A percentile compares a stretch with the other conserved stretches of the same genome.
Evolutionary conservation across 2,797 vertebrate species (phyloP).

Genomic region (Cynopterus sphinx): DNA sequence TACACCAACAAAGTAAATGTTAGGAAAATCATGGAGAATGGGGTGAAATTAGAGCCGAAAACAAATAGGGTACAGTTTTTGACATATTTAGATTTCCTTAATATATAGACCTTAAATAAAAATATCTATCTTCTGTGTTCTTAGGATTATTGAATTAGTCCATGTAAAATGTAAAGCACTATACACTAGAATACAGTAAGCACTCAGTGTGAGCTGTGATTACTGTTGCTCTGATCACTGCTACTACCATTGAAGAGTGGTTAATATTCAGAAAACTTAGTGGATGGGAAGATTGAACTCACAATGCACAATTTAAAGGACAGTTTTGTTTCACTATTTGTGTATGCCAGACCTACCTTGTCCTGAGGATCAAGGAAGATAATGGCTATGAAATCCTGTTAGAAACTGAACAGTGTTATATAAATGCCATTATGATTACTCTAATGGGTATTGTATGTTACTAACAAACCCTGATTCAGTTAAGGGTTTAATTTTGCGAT

Average conservation of each 20-base stretch:
- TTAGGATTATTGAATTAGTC: not conserved
- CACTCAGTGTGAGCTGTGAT: not conserved
- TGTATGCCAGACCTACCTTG: not conserved
- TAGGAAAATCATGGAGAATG: not conserved
- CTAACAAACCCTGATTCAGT: not conserved
- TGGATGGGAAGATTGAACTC: not conserved
- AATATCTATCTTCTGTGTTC: not conserved
- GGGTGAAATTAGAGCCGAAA: slow-evolving; percentile 14
- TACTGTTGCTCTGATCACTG: not conserved
- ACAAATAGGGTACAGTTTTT: not conserved
- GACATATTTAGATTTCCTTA: not conserved
- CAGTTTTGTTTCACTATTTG: not conserved
- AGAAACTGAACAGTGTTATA: not conserved
- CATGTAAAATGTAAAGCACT: not conserved
- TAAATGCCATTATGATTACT: not conserved
- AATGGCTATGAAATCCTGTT: not conserved
- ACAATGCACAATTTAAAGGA: not conserved
- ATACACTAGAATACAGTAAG: not conserved
- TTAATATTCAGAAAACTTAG: slow-evolving; percentile 37
- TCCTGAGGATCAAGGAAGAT: slow-evolving; percentile 6
- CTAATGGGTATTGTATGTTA: slow-evolving; percentile 11
- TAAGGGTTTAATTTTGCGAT: slow-evolving; percentile 47
- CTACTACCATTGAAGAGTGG: not conserved
- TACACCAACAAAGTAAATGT: slow-evolving; percentile 7
- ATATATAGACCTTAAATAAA: slow-evolving; percentile 17